Base-by-base conservation (phyloP, 2,113 vertebrate species). In the Peromyscus californicus region DNA sequence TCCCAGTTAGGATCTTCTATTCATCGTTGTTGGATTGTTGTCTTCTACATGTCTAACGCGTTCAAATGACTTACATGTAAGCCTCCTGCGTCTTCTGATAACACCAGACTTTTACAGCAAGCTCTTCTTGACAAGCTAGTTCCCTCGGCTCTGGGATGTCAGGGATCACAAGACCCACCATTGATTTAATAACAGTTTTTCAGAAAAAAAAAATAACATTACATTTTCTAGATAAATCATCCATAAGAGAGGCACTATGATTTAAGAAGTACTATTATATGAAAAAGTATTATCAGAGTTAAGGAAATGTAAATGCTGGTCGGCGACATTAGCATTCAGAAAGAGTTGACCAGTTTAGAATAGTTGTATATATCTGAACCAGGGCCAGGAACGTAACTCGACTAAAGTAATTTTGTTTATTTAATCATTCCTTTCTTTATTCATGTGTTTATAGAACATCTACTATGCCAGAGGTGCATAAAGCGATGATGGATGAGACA, bases 131-230 rank as follows among this genome's bases (percentile, higher is more conserved):
- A 79, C 78, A 92, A 61, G 39, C 42, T 79, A 65, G 85, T 86
- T 97, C 93, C 78, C 84, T 86, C 12, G 69, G 69, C 36, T 95
- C 89, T 92, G 92, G 92, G 74, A 94, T 94, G 72, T 42, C 91
- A 89, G 8, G 75, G 93, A 91, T 63, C 76, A 1, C 70, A 74
- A 89, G 83, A 89, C n/a, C 48, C 5, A 76, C 19, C 51, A 87
- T 45, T 75, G 84, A 86, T 80, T 94, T 95, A 89, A 89, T 89
- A 89, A 91, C 4, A 42, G 36, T 48, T 95, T 91, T 95, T 93
- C 78, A 94, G 78, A 51, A 89, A 75, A 95, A 75, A 95, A n/a
- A 65, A 84, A 80, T 84, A 91, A 85, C 48, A 92, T 29, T 80
- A 57, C 17, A 36, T 97, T 93, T 74, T 61, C 45, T 79, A 89